These are phyloP conservation scores for Temnothorax longispinosus DNA, from an alignment of 1,140 invertebrate genomes.

Conservation along the genomic window DNA sequence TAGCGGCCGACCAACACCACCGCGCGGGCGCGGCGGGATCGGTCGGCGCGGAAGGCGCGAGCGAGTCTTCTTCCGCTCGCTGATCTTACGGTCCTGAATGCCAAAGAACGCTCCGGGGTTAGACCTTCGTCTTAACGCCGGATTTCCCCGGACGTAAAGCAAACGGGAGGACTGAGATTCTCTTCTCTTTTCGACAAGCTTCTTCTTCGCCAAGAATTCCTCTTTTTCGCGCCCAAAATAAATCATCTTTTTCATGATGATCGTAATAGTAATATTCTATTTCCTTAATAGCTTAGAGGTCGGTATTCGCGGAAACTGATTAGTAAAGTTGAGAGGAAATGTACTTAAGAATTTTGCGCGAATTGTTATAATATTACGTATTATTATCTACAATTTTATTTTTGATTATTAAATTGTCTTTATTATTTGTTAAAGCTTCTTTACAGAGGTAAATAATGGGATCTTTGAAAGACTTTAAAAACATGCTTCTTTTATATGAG, in stretches of 20 bases:
- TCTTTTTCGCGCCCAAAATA: too few species aligned
- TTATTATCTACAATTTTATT: not conserved
- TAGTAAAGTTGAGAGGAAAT: not conserved
- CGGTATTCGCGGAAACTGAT: not conserved
- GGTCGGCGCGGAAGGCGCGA: slow-evolving; percentile 38
- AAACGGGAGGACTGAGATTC: too few species aligned
- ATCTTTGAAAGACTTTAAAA: not conserved
- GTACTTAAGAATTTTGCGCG: not conserved
- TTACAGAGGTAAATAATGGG: not conserved
- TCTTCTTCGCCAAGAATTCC: not conserved
- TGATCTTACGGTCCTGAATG: slow-evolving; percentile 54
- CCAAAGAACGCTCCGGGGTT: slow-evolving; percentile 21
- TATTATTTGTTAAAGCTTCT: not conserved
- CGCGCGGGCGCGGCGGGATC: not conserved
- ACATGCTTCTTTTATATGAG: not conserved
- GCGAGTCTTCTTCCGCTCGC: not conserved
- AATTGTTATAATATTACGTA: not conserved
- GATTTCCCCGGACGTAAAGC: not conserved
- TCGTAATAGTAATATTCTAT: not conserved
- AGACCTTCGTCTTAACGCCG: not conserved
- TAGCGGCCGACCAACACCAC: slow-evolving; percentile 73
- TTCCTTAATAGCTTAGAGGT: not conserved
- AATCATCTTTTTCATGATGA: not conserved
- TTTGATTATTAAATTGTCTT: not conserved
- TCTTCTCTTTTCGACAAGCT: not conserved